Evolutionary conservation across 2,888 invertebrate genomes (phyloP).

Genomic region (Ptilodon capucinus): DNA sequence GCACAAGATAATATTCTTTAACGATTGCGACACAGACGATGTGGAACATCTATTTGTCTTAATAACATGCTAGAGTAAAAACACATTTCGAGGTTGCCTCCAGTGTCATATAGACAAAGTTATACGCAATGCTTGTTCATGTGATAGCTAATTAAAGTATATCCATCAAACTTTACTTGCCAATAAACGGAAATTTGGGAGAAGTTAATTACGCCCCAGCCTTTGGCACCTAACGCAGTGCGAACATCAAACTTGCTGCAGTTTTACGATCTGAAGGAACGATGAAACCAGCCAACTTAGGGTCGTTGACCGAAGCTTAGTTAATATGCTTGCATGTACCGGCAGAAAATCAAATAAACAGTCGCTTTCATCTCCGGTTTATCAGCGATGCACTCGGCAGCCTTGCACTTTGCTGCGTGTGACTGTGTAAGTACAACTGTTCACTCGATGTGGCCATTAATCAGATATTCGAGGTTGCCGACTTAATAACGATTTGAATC

Average conservation of each 20-base stretch:
- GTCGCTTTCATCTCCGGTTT: constrained; percentile 75
- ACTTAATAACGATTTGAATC: constrained; percentile 53
- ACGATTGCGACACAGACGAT: constrained; percentile 57
- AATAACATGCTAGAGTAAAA: constrained; percentile 55
- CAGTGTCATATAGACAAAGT: constrained; percentile 4
- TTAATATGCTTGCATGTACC: constrained; percentile 62
- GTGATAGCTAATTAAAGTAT: constrained; percentile 17
- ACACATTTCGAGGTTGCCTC: constrained; percentile 24
- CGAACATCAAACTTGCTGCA: constrained; percentile 37
- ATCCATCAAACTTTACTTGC: constrained; percentile 28
- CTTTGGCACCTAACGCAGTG: constrained; percentile 28
- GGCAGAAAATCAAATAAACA: constrained; percentile 78
- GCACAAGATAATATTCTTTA: constrained; percentile 63
- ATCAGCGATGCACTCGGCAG: constrained; percentile 73
- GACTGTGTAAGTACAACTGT: constrained; percentile 59
- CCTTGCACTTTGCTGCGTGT: constrained; percentile 69
- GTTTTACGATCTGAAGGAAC: constrained; percentile 50
- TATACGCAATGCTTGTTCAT: constrained; percentile 11
- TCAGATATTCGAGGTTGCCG: constrained; percentile 58
- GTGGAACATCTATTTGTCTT: constrained; percentile 63
- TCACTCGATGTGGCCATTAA: constrained; percentile 54
- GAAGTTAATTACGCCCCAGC: constrained; percentile 34
- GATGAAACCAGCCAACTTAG: constrained; percentile 36
- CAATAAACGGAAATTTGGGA: constrained; percentile 29
- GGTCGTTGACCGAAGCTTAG: constrained; percentile 63